Base-by-base conservation (phyloP, 2,113 vertebrate species). In the Gymnorhina tibicen region DNA sequence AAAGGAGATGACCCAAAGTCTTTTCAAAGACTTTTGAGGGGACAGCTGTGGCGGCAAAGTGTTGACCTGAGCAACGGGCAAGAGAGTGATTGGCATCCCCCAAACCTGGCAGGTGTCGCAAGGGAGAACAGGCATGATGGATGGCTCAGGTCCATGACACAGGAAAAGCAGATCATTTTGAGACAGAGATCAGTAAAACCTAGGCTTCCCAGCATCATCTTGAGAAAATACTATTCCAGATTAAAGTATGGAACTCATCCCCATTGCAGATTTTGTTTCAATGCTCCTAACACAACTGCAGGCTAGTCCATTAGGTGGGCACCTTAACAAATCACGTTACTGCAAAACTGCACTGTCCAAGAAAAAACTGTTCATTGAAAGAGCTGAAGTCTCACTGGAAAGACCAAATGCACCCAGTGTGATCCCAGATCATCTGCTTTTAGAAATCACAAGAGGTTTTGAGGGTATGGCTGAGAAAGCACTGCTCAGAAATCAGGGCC, bases 101-200 rank as follows among this genome's bases (percentile, higher is more conserved):
- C 3, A 13, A 22, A 79, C 11, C 15, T n/a, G 19, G 33, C 1
- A 3, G 37, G 39, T 47, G 39, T 41, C 0, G 0, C 4, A 55
- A 44, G 17, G 21, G 13, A 79, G 15, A 72, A 70, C 0, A 10
- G n/a, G 27, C 24, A 56, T 5, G 26, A 35, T 37, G 28, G 32
- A 52, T 35, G 16, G 39, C 23, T 89, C 66, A 72, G 33, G 52
- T 44, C 39, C 56, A 63, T 0, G 4, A 41, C 23, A 75, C 4
- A 14, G 13, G 44, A 32, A 68, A 81, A 82, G 15, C 22, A 68
- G 33, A n/a, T 17, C 3, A 67, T 52, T 91, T 44, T 55, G 49
- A 85, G 32, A 60, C 20, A 83, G 30, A 39, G 16, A 33, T 13
- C 11, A 32, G 33, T 44, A 82, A 95, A 89, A 26, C 32, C 13